phyloP scores from a whole-genome alignment of 2,113 vertebrate species.

The Delphinus delphis region DNA sequence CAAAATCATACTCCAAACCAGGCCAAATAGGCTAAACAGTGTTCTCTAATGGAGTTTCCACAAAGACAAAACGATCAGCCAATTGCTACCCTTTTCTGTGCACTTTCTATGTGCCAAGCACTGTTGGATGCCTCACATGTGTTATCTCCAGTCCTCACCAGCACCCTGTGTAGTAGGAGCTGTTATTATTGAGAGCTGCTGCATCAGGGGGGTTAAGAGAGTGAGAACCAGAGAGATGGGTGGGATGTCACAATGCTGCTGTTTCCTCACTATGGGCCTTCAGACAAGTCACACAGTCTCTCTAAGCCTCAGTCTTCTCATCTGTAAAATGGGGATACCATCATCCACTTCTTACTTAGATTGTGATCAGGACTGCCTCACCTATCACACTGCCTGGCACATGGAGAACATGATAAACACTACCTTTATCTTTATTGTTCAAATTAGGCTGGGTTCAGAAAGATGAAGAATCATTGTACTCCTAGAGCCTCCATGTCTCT shows the following conservation, averaged over 20 bases:
- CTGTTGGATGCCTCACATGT: rapidly evolving
- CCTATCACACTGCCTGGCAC: no score
- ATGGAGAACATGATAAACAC: background rate
- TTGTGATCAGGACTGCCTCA: background rate
- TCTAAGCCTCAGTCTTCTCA: background rate
- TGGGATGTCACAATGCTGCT: rapidly evolving
- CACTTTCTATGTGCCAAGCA: no score
- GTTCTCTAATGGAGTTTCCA: background rate
- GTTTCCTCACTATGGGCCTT: background rate
- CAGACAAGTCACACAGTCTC: background rate
- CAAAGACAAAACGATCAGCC: background rate
- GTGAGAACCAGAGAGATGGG: rapidly evolving
- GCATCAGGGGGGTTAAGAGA: rapidly evolving
- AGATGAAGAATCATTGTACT: background rate
- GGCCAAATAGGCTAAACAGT: background rate
- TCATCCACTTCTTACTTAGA: background rate
- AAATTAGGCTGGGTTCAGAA: background rate
- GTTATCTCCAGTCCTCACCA: rapidly evolving
- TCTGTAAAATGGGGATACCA: background rate
- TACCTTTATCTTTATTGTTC: background rate
- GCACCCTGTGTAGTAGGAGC: rapidly evolving
- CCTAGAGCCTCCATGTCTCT: background rate
- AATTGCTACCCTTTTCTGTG: background rate
- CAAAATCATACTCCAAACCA: background rate
- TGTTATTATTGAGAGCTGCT: no score